Evolutionary conservation across 2,888 invertebrate species (phyloP), one percentile per base, ranked within the genome.

Genomic region (Melanargia galathea): DNA sequence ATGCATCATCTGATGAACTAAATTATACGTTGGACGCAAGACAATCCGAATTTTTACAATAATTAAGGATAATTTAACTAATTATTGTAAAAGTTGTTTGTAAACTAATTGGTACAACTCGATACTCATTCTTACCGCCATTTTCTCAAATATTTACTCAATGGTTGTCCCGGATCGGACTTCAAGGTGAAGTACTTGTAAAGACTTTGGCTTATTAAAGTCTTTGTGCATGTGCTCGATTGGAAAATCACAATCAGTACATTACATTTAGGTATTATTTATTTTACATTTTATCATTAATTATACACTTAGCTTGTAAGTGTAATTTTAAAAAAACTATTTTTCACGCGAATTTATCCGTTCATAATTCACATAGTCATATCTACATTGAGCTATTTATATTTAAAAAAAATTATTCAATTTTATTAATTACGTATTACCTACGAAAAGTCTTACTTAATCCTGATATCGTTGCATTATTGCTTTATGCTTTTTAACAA

Each of bases 171-270:
- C 33, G 30, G 24, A 51, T 64, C 30, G 63, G 75, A 79, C 77
- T 74, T 70, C 71, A 71, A 77, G 73, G 70, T 76, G 70, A 76
- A 79, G 91, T 90, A 91, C 89, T 89, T 89, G 91, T 90, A 81
- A 83, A 81, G 91, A 78, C 91, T 91, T 91, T 91, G 88, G 81
- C 54, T 77, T 78, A 77, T 80, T 89, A 91, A 91, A 91, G 91
- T 88, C 90, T 87, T 79, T 77, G 77, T 76, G 87, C 87, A 90
- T 86, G 90, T 90, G 87, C 90, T 70, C 49, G 66, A 68, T 71
- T 68, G 69, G 73, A 80, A 76, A 74, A 71, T 77, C 75, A 74
- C 73, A 79, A 80, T 79, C 83, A 74, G 78, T 83, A 83, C 65
- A 63, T 67, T 52, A 64, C 57, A 61, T 77, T 78, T 83, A 84